Conservation (phyloP, 2,797 vertebrate species). For the Picus viridis region DNA sequence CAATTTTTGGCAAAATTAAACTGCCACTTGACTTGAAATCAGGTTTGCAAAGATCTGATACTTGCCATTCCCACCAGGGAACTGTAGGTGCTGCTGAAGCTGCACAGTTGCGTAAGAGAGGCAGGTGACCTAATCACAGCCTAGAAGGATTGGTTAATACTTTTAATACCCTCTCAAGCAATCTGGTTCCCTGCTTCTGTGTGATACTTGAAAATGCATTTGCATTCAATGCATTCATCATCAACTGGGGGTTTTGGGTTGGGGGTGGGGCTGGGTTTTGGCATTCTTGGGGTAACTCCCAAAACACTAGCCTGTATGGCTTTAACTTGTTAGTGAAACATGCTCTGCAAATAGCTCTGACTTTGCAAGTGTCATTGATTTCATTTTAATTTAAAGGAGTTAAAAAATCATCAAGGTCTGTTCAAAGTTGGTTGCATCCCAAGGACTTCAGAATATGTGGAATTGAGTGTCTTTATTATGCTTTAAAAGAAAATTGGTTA, state of each 20-base stretch:
- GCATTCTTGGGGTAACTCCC: constrained; percentile 1
- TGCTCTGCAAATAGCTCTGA: background rate
- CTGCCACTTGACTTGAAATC: background rate
- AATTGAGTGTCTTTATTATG: constrained; percentile 23
- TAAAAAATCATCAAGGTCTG: background rate
- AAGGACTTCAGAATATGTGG: background rate
- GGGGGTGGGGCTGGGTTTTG: background rate
- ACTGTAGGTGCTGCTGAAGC: constrained; percentile 77
- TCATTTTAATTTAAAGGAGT: background rate
- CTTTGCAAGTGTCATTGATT: background rate
- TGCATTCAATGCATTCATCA: constrained; percentile 5
- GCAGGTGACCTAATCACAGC: background rate
- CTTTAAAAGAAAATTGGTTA: constrained; percentile 45
- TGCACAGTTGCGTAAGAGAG: constrained; percentile 43
- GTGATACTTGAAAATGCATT: constrained; percentile 46
- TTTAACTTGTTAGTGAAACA: constrained; percentile 14
- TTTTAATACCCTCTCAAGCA: constrained; percentile 45
- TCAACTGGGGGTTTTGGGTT: background rate
- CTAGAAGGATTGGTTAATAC: constrained; percentile 23
- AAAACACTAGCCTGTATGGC: background rate
- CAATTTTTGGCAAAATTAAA: background rate
- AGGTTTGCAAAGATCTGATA: background rate
- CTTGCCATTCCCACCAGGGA: constrained; percentile 62
- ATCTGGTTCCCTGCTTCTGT: constrained; percentile 45
- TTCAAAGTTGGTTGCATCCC: constrained; percentile 9